Evolutionary conservation across 1,140 invertebrate genomes (phyloP), one percentile per base, ranked within the genome.

Genomic region (Ganaspis sp.): DNA sequence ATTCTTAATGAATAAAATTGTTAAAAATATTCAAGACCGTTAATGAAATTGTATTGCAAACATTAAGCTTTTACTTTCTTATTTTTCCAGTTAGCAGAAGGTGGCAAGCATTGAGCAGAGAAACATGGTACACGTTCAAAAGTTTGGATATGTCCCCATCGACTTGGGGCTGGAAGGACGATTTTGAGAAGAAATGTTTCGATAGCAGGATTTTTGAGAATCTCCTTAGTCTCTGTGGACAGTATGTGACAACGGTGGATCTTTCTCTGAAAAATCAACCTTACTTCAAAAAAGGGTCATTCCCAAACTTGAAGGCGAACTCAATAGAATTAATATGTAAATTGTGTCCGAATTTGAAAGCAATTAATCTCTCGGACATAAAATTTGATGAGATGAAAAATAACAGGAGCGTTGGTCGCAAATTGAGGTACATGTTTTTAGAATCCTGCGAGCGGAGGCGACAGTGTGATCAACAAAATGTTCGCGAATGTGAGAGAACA

Each of bases 61-160:
- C 4, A 38, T 38, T 38, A 5, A 5, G 9, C 9, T 38, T 9
- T 38, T 38, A 5, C 37, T 38, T 9, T 38, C 37, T 45, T 45
- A 15, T 15, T 49, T 15, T 64, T 64, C 29, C 11, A 64, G 58
- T 64, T 15, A n/a, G 58, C 23, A 64, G 23, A 29, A n/a, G 23
- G 29, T 64, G 58, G 58, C 11, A 29, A 29, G 4, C 1, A 15
- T 26, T 64, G 5, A 64, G 58, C 23, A 15, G n/a, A 29, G 58
- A 64, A 26, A 29, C 58, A n/a, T 64, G 58, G 58, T 64, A 64
- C 12, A 29, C 23, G 29, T 64, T 64, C n/a, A 64, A 64, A 11
- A 64, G 23, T n/a, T 15, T 64, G 11, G 58, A 64, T 26, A n/a
- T 64, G n/a, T 64, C 58, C 15, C 4, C 23, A 4, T 3, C 6